Conservation (phyloP, 2,113 vertebrate species). For the Toxotes jaculatrix region DNA sequence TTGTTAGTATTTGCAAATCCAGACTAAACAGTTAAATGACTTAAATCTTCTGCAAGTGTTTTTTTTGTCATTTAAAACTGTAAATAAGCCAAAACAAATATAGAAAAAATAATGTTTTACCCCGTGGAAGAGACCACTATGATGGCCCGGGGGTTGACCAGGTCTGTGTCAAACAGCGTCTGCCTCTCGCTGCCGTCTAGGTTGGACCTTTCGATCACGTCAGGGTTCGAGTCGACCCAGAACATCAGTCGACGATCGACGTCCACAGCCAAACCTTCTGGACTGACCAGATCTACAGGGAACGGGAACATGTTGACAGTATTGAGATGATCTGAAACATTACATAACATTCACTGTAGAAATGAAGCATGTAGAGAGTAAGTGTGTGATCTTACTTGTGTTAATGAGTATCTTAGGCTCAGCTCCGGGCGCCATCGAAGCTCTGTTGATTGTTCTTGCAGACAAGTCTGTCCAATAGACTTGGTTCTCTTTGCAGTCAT, state of each 20-base stretch:
- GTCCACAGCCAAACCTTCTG: slow-evolving; percentile 94
- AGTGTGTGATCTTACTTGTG: slow-evolving; percentile 83
- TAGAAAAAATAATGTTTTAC: slow-evolving; percentile 76
- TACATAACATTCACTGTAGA: neutral
- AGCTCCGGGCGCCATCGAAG: slow-evolving; percentile 85
- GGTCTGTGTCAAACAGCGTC: slow-evolving; percentile 88
- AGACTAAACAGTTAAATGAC: neutral
- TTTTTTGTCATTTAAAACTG: neutral
- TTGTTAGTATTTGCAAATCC: slow-evolving; percentile 32
- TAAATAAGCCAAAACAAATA: neutral
- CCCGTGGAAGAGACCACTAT: slow-evolving; percentile 91
- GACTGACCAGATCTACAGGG: slow-evolving; percentile 91
- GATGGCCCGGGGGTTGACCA: slow-evolving; percentile 97
- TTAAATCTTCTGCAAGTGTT: neutral
- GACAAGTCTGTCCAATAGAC: slow-evolving; percentile 97
- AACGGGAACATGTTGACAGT: neutral
- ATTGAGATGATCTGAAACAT: neutral
- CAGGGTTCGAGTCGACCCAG: slow-evolving; percentile 95
- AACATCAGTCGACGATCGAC: slow-evolving; percentile 88
- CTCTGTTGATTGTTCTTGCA: slow-evolving; percentile 90
- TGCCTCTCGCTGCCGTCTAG: slow-evolving; percentile 90
- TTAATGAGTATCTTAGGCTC: slow-evolving; percentile 91
- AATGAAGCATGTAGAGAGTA: neutral
- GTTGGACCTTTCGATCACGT: slow-evolving; percentile 89
- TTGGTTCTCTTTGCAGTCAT: slow-evolving; percentile 91